phyloP scores from a whole-genome alignment of 2,113 vertebrate genomes.

The Helogale parvula region DNA sequence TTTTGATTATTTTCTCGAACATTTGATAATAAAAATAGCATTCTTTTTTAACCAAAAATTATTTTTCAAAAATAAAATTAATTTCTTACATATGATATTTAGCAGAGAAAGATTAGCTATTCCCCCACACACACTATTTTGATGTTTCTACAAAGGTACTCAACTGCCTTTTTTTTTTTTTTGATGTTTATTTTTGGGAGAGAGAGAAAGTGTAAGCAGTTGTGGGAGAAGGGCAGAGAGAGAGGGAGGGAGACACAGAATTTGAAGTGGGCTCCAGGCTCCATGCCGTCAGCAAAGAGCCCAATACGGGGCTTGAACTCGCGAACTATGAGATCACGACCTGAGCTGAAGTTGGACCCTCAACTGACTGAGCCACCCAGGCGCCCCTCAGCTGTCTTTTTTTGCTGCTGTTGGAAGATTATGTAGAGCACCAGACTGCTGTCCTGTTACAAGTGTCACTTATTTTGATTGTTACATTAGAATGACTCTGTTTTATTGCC shows the following conservation, averaged over 20 bases:
- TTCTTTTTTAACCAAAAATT: neutral
- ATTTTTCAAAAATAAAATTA: neutral
- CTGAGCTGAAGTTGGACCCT: no score
- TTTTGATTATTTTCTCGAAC: constrained; percentile 2
- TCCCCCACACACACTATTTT: neutral
- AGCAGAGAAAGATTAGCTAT: neutral
- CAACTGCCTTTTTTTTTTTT: neutral
- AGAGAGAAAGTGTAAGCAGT: no score
- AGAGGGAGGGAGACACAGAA: no score
- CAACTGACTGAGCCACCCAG: no score
- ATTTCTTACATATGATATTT: neutral
- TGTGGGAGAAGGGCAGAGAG: no score
- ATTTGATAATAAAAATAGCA: neutral
- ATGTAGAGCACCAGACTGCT: no score
- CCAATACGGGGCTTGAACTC: no score
- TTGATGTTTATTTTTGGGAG: no score
- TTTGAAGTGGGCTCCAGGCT: no score
- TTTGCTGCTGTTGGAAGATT: no score
- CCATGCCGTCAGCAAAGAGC: no score
- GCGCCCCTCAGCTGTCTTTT: neutral
- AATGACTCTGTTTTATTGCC: neutral
- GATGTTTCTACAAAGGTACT: neutral
- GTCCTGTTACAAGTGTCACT: neutral
- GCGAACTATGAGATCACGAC: no score
- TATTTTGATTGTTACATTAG: neutral